phyloP scores from a whole-genome alignment of 64 coral and sea anemone species.

The Montipora capricornis region DNA sequence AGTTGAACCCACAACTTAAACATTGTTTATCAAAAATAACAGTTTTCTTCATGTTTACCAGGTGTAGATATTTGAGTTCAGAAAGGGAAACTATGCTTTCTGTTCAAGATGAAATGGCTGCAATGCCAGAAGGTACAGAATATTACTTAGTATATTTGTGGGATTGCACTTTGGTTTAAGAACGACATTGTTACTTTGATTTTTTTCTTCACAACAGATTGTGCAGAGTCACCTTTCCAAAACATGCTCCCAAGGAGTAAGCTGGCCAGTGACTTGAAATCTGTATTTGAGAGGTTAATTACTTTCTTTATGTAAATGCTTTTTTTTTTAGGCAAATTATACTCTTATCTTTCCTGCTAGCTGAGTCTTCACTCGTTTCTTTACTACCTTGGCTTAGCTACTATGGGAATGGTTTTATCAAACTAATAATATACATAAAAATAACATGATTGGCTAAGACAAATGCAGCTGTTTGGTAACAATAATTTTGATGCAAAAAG shows the following conservation, averaged over 20 bases:
- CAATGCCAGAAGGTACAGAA: constrained; percentile 87
- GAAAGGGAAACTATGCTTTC: constrained; percentile 97
- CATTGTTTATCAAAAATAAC: neutral
- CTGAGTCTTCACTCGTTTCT: too few relatives aligned
- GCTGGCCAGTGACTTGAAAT: constrained; percentile 86
- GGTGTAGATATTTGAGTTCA: constrained; percentile 90
- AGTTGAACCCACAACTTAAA: neutral
- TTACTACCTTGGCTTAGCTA: too few relatives aligned
- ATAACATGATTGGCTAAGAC: too few relatives aligned
- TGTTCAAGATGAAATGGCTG: constrained; percentile 91
- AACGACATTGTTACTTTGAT: neutral
- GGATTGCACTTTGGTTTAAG: neutral
- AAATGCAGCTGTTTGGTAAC: too few relatives aligned
- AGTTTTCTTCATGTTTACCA: constrained; percentile 19
- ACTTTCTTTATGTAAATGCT: neutral
- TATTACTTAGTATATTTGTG: neutral
- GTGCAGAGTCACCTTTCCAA: constrained; percentile 84
- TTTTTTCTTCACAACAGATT: constrained; percentile 29
- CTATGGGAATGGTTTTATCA: too few relatives aligned
- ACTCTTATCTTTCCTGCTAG: too few relatives aligned
- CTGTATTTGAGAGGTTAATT: constrained; percentile 86
- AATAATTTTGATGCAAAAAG: too few relatives aligned
- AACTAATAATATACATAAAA: too few relatives aligned
- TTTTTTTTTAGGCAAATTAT: neutral
- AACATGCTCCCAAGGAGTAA: constrained; percentile 93